phyloP scores from a whole-genome alignment of 2,797 vertebrate species.

The Apodemus agrarius region DNA sequence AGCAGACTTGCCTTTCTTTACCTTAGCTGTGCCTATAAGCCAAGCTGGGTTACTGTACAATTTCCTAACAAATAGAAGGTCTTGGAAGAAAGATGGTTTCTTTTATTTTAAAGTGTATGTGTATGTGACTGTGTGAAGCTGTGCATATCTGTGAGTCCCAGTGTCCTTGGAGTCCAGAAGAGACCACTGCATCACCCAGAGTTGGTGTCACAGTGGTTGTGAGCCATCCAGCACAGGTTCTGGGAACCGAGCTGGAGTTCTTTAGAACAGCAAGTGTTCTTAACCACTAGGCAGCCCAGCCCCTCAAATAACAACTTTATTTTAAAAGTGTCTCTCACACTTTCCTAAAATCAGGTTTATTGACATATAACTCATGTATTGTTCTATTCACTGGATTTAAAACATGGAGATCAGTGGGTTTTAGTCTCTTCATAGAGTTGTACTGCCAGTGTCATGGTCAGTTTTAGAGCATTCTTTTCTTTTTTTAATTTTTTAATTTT shows the following conservation, averaged over 20 bases:
- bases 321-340: background rate
- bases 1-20: background rate
- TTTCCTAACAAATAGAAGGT: background rate
- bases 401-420: background rate
- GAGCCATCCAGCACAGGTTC: background rate
- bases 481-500: too few relatives aligned
- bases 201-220: background rate
- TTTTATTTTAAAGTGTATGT: background rate
- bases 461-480: background rate
- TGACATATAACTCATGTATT: background rate
- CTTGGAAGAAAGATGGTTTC: background rate
- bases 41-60: background rate
- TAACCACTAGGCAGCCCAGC: background rate
- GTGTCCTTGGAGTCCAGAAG: background rate
- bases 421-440: background rate
- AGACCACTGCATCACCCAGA: background rate
- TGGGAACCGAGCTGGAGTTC: background rate
- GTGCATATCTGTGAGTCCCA: background rate
- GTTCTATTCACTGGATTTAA: background rate
- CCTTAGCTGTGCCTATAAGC: background rate
- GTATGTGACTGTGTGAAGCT: background rate
- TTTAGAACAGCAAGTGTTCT: background rate
- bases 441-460: background rate
- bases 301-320: background rate
- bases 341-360: background rate